Conservation (phyloP, 2,797 vertebrate species). For the Falco peregrinus region DNA sequence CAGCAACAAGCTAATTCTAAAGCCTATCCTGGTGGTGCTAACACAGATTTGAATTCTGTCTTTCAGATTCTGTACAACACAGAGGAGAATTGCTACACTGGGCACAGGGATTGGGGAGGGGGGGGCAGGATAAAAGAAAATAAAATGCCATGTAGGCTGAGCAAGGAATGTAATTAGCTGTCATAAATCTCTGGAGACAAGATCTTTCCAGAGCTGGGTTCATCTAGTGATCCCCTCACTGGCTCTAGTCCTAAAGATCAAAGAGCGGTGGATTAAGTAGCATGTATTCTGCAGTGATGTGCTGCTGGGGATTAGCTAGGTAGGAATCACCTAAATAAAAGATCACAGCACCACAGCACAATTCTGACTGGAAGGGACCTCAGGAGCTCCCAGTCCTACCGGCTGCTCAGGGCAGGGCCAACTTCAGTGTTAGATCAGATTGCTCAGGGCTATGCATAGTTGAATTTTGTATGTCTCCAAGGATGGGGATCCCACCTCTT, state of each 20-base stretch:
- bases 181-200: conserved; percentile 33
- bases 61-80: conserved; percentile 8
- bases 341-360: neutral
- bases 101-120: neutral
- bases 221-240: conserved; percentile 9
- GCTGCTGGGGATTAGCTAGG: conserved; percentile 21
- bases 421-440: neutral
- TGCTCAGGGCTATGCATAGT: neutral
- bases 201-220: conserved; percentile 21
- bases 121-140: conserved; percentile 32
- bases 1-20: neutral
- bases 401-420: neutral
- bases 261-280: conserved; percentile 15
- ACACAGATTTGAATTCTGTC: neutral
- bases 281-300: neutral
- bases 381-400: neutral
- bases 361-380: conserved; percentile 2
- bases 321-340: conserved; percentile 39
- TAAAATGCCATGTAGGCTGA: neutral
- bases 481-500: neutral
- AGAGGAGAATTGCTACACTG: neutral
- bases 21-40: neutral
- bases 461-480: neutral
- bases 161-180: neutral
- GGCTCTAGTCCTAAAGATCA: conserved; percentile 22